phyloP scores from a whole-genome alignment of 2,113 vertebrate genomes.

The Sapajus apella region DNA sequence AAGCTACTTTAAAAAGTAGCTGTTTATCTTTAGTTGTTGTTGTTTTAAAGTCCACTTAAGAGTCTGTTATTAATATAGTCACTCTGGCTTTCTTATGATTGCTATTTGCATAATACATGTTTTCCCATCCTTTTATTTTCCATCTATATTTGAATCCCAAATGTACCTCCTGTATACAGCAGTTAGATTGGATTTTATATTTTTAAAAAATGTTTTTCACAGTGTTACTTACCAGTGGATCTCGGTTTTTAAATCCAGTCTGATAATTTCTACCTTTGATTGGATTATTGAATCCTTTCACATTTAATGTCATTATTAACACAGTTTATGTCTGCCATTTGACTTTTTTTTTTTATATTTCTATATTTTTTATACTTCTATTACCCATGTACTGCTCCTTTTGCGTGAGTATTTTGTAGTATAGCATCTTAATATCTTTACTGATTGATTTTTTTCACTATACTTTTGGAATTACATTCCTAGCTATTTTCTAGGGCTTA shows the following conservation, averaged over 20 bases:
- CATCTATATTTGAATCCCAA: conserved; percentile 17
- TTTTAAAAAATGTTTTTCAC: no score
- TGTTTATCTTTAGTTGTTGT: neutral
- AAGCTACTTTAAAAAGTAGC: neutral
- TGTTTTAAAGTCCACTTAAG: neutral
- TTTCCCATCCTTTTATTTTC: neutral
- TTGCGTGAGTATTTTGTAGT: neutral
- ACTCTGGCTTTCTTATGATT: neutral
- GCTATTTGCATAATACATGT: neutral
- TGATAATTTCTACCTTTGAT: neutral
- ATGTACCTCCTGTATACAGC: neutral
- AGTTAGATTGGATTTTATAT: neutral
- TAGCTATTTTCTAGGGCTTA: neutral
- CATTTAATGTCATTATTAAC: neutral
- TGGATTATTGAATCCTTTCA: neutral
- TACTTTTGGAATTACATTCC: conserved; percentile 10
- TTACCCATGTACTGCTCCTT: neutral
- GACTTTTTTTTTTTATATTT: no score
- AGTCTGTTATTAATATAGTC: neutral
- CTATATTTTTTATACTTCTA: neutral
- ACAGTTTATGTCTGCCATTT: neutral
- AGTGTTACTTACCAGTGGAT: neutral
- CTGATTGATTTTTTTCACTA: neutral
- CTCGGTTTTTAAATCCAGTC: neutral
- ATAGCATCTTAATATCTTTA: conserved; percentile 6